phyloP scores from a whole-genome alignment of 2,113 vertebrate genomes.

The Epinephelus lanceolatus region DNA sequence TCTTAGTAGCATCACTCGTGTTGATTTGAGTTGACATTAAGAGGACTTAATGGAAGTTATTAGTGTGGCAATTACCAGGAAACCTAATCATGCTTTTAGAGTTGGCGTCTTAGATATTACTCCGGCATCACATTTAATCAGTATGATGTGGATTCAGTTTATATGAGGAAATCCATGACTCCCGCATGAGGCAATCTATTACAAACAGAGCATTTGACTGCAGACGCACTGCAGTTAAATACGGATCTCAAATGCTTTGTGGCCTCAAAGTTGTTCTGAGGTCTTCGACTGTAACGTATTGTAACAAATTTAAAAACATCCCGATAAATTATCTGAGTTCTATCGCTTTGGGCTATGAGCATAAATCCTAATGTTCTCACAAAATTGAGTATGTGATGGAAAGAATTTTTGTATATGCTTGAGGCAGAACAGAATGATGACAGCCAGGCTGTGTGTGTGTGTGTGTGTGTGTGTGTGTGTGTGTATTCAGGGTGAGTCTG shows the following conservation, averaged over 20 bases:
- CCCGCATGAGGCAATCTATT: background rate
- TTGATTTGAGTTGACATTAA: background rate
- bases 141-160: background rate
- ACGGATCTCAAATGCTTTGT: background rate
- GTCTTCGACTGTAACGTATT: background rate
- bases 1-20: background rate
- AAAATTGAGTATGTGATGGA: background rate
- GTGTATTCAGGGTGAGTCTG: conserved; percentile 48
- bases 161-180: background rate
- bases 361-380: background rate
- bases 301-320: background rate
- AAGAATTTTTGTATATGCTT: background rate
- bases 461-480: background rate
- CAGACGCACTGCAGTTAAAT: background rate
- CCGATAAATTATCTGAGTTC: background rate
- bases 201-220: background rate
- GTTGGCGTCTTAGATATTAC: background rate
- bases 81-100: background rate
- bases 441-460: background rate
- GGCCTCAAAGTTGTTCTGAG: background rate
- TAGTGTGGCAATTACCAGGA: background rate
- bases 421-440: conserved; percentile 1
- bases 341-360: background rate
- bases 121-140: conserved; percentile 20
- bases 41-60: background rate